Evolutionary conservation across 2,888 invertebrate species (phyloP), one percentile per base, ranked within the genome.

Genomic region (Teleogryllus oceanicus): DNA sequence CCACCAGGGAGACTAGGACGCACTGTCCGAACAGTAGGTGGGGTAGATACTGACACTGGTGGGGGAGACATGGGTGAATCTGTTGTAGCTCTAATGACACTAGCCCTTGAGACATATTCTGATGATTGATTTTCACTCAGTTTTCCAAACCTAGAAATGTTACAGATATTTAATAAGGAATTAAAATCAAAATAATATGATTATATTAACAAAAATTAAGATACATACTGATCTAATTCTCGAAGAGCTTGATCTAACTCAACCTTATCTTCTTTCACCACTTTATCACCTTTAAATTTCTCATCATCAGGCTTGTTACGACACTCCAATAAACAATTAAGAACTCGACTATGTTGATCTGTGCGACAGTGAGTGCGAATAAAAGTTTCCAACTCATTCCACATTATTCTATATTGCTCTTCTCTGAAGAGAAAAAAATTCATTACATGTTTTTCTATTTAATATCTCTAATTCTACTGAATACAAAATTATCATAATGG

Each of bases 381-480:
- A 74, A 97, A 89, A 16, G 92, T 92, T 86, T 98, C 98, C 78
- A 98, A 87, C 86, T 98, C 98, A 50, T 91, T 90, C 94, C 97
- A 98, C 86, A 98, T 91, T 50, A 95, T 90, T 77, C 95, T 92
- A 88, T 98, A 98, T 84, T 96, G 96, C 85, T 98, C 97, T 84
- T 97, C 96, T 82, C 82, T 82, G 37, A 2, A 74, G 76, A 78
- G n/a, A 79, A 50, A 78, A 75, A 62, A 80, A 10, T 2, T 75
- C 1, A 78, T 75, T 75, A 21, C 13, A 16, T 18, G n/a, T n/a
- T 62, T 62, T 18, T 37, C 3, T 62, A 12, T 62, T 62, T n/a
- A 62, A 62, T 62, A 37, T 62, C 13, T 62, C 16, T 62, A 62
- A 62, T 62, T 62, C 62, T 62, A 18, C 62, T 8, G 62, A 37